Percentiles rank a stretch among this genome's conserved stretches.
Conservation (phyloP, 1,140 invertebrate genomes). For the Bradynema listronoti region DNA sequence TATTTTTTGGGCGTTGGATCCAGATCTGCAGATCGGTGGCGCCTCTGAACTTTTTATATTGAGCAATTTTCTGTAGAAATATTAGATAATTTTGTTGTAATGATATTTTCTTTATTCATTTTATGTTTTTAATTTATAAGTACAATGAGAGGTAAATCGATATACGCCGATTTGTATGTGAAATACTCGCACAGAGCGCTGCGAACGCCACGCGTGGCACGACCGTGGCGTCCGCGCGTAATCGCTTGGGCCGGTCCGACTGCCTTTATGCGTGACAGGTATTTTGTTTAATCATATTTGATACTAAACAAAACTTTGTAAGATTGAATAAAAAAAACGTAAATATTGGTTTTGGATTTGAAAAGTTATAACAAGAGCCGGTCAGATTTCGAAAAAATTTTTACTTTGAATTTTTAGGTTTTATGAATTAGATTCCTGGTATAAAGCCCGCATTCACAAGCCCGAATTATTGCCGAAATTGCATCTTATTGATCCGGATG, state of each 20-base stretch:
- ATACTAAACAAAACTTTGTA: conserved; percentile 5
- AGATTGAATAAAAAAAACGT: conserved; percentile 19
- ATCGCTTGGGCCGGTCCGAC: conserved; percentile 57
- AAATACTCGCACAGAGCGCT: conserved; percentile 38
- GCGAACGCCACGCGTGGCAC: conserved; percentile 42
- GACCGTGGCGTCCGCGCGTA: conserved; percentile 47
- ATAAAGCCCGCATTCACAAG: conserved; percentile 55
- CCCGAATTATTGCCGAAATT: conserved; percentile 52
- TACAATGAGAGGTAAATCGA: no score
- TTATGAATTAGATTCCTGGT: conserved; percentile 54
- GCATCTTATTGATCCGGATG: conserved; percentile 53
- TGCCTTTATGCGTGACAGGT: conserved; percentile 51
- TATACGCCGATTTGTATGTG: conserved; percentile 41
- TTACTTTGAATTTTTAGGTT: conserved; percentile 38
- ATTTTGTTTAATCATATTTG: conserved; percentile 6
- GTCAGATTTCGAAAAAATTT: not conserved
- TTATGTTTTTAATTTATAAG: no score
- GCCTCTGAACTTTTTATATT: no score
- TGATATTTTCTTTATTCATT: no score
- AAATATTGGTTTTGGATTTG: no score
- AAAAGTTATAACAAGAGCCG: not conserved
- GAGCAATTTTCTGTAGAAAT: no score
- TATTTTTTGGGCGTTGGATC: no score
- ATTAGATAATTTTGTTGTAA: no score
- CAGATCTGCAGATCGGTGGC: no score